Evolutionary conservation across 1,140 invertebrate species (phyloP), one percentile per base, ranked within the genome.

Genomic region (Trichogramma pretiosum): DNA sequence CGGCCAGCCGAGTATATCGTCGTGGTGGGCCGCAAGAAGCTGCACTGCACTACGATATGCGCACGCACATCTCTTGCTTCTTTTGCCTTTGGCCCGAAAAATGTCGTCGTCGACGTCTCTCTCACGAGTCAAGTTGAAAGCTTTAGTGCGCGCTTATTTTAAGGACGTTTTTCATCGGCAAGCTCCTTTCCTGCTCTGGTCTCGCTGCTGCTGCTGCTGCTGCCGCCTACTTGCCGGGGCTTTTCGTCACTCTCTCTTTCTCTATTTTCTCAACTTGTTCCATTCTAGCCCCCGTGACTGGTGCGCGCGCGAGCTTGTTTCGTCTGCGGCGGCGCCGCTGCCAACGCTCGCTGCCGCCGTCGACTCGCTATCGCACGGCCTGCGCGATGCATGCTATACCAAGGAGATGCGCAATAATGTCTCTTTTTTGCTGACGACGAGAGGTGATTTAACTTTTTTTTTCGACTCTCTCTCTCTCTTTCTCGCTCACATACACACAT

Each of bases 61-160:
- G n/a, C n/a, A n/a, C n/a, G n/a, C n/a, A n/a, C n/a, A n/a, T n/a
- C n/a, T n/a, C n/a, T n/a, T n/a, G n/a, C n/a, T n/a, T n/a, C n/a
- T n/a, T n/a, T n/a, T n/a, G n/a, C n/a, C n/a, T n/a, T n/a, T n/a
- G n/a, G n/a, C n/a, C n/a, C n/a, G n/a, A n/a, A n/a, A n/a, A n/a
- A n/a, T n/a, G n/a, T n/a, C n/a, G n/a, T n/a, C n/a, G n/a, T n/a
- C n/a, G n/a, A n/a, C n/a, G n/a, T n/a, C n/a, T n/a, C n/a, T n/a
- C n/a, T n/a, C n/a, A n/a, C n/a, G n/a, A n/a, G 17, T 18, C 22
- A 9, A 18, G 14, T n/a, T 32, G 40, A 42, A 32, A 21, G 40
- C 14, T 42, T 42, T 42, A 42, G 40, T 21, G 23, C 5, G 40
- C 18, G 48, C 41, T 24, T 50, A 50, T 50, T 50, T 50, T 38